Conservation (phyloP, 2,888 invertebrate genomes). For the Eulithis testata region DNA sequence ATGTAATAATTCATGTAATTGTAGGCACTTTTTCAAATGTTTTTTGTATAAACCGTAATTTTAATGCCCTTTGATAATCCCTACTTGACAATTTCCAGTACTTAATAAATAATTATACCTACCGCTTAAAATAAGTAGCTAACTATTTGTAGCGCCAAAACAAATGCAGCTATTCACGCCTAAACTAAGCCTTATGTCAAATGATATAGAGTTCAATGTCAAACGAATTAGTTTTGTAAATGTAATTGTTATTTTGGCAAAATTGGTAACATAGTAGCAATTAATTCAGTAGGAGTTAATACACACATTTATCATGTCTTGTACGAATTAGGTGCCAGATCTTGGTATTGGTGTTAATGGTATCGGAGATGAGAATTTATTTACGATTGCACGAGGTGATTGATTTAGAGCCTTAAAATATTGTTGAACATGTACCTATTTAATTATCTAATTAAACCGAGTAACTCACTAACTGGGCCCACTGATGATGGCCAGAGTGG, state of each 20-base stretch:
- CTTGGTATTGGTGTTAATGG: slow-evolving; percentile 33
- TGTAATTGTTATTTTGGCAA: slow-evolving; percentile 20
- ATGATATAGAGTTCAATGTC: slow-evolving; percentile 16
- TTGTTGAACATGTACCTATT: too few relatives aligned
- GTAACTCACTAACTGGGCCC: too few relatives aligned
- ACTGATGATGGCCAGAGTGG: too few relatives aligned
- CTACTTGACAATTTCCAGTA: slow-evolving; percentile 33
- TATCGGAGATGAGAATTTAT: slow-evolving; percentile 47
- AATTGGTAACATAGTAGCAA: slow-evolving; percentile 51
- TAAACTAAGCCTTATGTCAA: neutral
- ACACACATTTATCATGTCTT: slow-evolving; percentile 48
- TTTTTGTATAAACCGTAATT: slow-evolving; percentile 7
- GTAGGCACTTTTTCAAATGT: too few relatives aligned
- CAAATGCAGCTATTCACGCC: neutral
- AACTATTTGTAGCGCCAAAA: slow-evolving; percentile 4
- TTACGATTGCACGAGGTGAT: slow-evolving; percentile 3
- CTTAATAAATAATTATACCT: slow-evolving; percentile 36
- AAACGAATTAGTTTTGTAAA: neutral
- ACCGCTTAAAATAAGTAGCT: slow-evolving; percentile 27
- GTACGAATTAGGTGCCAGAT: slow-evolving; percentile 52
- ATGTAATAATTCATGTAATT: too few relatives aligned
- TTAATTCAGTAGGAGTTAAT: slow-evolving; percentile 51
- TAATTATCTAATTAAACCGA: too few relatives aligned
- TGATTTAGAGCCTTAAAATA: too few relatives aligned
- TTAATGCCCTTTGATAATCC: slow-evolving; percentile 20